phyloP scores from a whole-genome alignment of 2,113 vertebrate species.

The Taxidea taxus region DNA sequence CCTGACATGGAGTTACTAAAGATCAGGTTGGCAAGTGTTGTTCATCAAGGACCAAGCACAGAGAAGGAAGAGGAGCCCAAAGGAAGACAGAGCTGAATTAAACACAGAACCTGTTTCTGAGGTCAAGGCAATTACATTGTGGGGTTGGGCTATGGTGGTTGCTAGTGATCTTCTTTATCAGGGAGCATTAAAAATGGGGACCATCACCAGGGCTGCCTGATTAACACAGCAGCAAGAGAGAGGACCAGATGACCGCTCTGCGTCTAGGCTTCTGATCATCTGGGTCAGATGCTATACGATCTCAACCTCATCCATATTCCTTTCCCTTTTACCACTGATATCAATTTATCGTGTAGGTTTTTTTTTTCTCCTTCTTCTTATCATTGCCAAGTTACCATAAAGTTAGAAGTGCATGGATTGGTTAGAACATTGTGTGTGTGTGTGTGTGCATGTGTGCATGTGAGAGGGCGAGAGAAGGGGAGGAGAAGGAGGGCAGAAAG shows the following conservation, averaged over 20 bases:
- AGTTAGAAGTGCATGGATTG: neutral
- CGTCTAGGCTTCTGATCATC: neutral
- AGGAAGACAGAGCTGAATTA: neutral
- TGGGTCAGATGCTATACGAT: neutral
- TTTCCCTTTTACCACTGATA: neutral
- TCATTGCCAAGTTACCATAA: neutral
- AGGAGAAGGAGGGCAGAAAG: rapidly evolving
- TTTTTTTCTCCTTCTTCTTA: neutral
- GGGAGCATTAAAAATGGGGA: neutral
- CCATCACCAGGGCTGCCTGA: neutral
- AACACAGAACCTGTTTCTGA: neutral
- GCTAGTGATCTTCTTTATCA: neutral
- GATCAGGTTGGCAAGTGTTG: neutral
- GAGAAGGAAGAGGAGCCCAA: neutral
- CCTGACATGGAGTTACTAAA: neutral
- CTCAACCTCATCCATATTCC: neutral
- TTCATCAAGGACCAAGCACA: neutral
- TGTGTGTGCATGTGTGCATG: neutral
- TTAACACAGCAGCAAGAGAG: neutral
- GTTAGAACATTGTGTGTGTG: neutral
- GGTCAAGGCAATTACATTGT: neutral
- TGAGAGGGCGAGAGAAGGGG: rapidly evolving
- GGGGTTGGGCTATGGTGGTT: neutral
- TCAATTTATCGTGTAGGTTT: no score
- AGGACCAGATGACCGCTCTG: neutral